phyloP scores from a whole-genome alignment of 2,888 invertebrate genomes.

The Nephrotoma guestfalica region DNA sequence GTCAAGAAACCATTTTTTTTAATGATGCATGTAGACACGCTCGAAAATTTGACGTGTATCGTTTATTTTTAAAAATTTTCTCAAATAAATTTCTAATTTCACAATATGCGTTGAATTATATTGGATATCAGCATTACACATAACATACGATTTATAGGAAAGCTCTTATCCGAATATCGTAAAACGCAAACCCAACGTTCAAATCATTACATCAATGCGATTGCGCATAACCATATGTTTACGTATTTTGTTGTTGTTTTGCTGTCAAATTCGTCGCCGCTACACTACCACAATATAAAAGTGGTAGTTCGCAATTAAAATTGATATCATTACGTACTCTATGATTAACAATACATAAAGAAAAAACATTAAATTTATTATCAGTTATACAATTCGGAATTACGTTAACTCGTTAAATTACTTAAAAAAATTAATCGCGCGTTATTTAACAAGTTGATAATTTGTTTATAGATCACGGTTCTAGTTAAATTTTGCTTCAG shows the following conservation, averaged over 20 bases:
- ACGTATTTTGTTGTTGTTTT: not conserved
- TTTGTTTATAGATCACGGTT: not conserved
- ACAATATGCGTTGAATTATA: too few relatives aligned
- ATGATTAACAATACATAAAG: not conserved
- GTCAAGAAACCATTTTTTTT: too few relatives aligned
- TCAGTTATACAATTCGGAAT: not conserved
- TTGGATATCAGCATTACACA: too few relatives aligned
- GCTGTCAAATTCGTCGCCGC: not conserved
- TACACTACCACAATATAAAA: not conserved
- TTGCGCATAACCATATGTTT: not conserved
- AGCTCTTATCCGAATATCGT: too few relatives aligned
- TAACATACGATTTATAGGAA: too few relatives aligned
- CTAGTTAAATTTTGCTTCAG: not conserved
- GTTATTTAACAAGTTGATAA: not conserved
- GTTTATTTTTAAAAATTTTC: too few relatives aligned
- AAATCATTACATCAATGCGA: not conserved
- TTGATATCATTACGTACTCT: not conserved
- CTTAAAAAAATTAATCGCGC: not conserved
- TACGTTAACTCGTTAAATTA: not conserved
- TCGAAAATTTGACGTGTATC: too few relatives aligned
- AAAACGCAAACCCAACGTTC: too few relatives aligned
- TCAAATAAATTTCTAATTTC: too few relatives aligned
- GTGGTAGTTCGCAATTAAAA: not conserved
- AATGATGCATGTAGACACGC: too few relatives aligned
- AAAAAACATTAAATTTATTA: not conserved